These are phyloP conservation scores for Hipparchia semele DNA, from an alignment of 2,888 invertebrate genomes.

Conservation along the genomic window DNA sequence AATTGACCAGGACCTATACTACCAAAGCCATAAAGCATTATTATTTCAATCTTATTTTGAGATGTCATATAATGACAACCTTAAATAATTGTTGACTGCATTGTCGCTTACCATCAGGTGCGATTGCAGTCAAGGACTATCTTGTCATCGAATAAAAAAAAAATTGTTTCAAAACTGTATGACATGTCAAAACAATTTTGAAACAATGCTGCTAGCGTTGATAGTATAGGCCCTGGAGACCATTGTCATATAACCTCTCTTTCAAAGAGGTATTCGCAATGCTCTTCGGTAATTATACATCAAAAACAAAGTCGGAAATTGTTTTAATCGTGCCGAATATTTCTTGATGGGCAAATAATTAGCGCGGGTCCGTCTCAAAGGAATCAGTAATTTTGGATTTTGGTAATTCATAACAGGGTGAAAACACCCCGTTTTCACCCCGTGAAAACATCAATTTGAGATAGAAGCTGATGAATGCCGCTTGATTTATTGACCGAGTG, in stretches of 20 bases:
- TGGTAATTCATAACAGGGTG: slow-evolving; percentile 38
- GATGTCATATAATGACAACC: no score
- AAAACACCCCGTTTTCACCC: slow-evolving; percentile 10
- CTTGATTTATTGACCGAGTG: slow-evolving; percentile 31
- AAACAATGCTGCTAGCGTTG: no score
- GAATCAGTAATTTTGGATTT: slow-evolving; percentile 49
- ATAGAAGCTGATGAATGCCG: slow-evolving; percentile 12
- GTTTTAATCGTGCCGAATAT: slow-evolving; percentile 54
- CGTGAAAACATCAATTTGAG: slow-evolving; percentile 13
- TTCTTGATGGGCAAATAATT: slow-evolving; percentile 45
- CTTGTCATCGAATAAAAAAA: no score
- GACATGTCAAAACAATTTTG: no score
- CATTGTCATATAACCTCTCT: background rate
- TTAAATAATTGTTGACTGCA: no score
- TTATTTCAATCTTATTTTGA: no score
- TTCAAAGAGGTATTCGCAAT: background rate
- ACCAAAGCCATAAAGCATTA: no score
- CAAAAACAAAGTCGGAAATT: slow-evolving; percentile 52
- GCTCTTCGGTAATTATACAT: slow-evolving; percentile 49
- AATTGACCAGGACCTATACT: no score
- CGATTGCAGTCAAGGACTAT: no score
- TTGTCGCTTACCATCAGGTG: no score
- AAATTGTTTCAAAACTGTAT: no score
- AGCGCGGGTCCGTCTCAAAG: slow-evolving; percentile 46
- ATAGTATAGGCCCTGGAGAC: no score